These are phyloP conservation scores for Lepeophtheirus salmonis DNA, from an alignment of 1,140 invertebrate genomes.

Conservation along the genomic window DNA sequence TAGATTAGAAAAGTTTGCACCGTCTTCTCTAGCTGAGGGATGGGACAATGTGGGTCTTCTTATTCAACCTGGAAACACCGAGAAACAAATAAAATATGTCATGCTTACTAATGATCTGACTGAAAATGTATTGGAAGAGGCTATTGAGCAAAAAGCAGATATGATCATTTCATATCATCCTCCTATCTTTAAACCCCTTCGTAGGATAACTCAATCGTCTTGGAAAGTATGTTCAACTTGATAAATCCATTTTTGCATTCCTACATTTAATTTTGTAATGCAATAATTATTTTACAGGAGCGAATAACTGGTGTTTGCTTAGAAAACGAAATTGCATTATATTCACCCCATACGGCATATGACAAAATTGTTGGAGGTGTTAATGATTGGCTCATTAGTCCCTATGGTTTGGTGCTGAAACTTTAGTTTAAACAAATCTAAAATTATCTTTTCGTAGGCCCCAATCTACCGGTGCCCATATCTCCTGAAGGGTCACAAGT, in stretches of 20 bases:
- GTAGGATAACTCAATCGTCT: conserved; percentile 41
- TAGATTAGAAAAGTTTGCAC: conserved; percentile 46
- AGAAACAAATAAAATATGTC: conserved; percentile 26
- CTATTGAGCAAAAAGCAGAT: conserved; percentile 41
- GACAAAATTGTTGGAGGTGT: conserved; percentile 63
- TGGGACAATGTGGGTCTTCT: conserved; percentile 94
- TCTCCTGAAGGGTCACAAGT: not conserved
- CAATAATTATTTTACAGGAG: conserved; percentile 35
- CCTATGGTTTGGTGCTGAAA: conserved; percentile 37
- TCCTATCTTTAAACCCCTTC: conserved; percentile 68
- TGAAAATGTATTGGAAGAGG: conserved; percentile 66
- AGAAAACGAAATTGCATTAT: conserved; percentile 66
- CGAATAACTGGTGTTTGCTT: conserved; percentile 58
- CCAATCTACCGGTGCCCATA: not conserved
- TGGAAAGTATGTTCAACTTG: conserved; percentile 44
- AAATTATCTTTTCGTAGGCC: not conserved
- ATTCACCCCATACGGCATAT: conserved; percentile 79
- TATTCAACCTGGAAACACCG: conserved; percentile 47
- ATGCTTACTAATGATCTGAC: conserved; percentile 89
- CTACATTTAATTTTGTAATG: conserved; percentile 15
- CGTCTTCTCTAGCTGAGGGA: conserved; percentile 46
- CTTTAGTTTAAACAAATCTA: not conserved
- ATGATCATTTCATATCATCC: conserved; percentile 89
- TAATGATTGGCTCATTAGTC: conserved; percentile 71
- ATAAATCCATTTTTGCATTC: not conserved